A percentile compares a stretch with the other conserved stretches of the same genome.
Conservation (phyloP, 2,888 invertebrate species). For the Rhabditophanes sp. region DNA sequence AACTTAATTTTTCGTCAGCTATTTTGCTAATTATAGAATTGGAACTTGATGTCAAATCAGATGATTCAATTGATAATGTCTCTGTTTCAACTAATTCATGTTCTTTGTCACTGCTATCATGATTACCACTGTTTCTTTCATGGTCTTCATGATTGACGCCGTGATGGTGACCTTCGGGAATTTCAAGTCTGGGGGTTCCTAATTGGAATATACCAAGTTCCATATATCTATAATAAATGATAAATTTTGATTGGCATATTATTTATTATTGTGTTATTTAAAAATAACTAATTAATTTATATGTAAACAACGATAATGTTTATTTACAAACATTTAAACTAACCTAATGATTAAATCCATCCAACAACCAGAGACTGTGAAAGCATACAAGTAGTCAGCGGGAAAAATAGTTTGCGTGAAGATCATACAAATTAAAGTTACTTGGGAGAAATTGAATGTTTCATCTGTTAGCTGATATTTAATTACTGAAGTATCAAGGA, state of each 20-base stretch:
- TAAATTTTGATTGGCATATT: background rate
- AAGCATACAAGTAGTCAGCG: constrained; percentile 39
- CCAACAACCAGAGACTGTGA: constrained; percentile 38
- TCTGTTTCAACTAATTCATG: no score
- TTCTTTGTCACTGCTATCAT: no score
- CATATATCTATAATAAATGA: constrained; percentile 20
- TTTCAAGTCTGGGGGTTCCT: constrained; percentile 21
- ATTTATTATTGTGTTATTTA: background rate
- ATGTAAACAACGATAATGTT: constrained; percentile 6
- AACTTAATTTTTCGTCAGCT: no score
- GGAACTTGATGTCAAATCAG: no score
- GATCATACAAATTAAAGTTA: constrained; percentile 36
- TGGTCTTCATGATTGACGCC: constrained; percentile 4
- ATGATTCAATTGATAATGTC: no score
- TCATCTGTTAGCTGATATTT: constrained; percentile 37
- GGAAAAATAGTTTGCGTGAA: constrained; percentile 42
- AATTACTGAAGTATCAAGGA: constrained; percentile 31
- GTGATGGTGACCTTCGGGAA: constrained; percentile 3
- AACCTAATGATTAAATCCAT: constrained; percentile 32
- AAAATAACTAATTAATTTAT: constrained; percentile 4
- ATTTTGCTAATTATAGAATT: no score
- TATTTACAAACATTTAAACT: constrained; percentile 3
- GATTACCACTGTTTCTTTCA: constrained; percentile 5
- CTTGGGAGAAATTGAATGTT: constrained; percentile 15
- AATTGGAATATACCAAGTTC: constrained; percentile 39